These are phyloP conservation scores for Corythoichthys intestinalis DNA, from an alignment of 2,113 vertebrate species.

Conservation along the genomic window DNA sequence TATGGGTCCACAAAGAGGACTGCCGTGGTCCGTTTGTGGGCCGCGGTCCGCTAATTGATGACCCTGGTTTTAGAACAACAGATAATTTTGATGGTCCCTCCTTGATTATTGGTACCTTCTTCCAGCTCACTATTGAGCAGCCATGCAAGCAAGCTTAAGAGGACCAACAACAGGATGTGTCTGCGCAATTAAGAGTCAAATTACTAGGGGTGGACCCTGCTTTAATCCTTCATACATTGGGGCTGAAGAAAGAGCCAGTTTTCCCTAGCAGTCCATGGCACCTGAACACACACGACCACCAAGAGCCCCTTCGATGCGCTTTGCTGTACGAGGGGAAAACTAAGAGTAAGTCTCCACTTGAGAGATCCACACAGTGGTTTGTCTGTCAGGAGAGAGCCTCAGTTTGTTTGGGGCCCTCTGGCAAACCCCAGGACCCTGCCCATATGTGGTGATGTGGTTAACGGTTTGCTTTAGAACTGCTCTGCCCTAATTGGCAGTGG, in stretches of 20 bases:
- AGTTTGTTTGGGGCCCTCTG: conserved; percentile 31
- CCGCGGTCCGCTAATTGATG: too few relatives aligned
- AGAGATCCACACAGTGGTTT: conserved; percentile 50
- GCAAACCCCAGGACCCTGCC: conserved; percentile 31
- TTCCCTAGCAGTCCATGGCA: conserved; percentile 46
- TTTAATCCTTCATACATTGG: conserved; percentile 43
- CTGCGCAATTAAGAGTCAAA: conserved; percentile 52
- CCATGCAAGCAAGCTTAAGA: conserved; percentile 32
- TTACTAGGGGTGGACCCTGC: conserved; percentile 34
- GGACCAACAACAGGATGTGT: conserved; percentile 39
- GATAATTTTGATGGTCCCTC: conserved; percentile 8
- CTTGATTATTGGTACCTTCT: conserved; percentile 11
- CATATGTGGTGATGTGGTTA: conserved; percentile 50
- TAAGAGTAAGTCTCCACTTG: conserved; percentile 46
- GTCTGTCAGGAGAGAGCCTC: conserved; percentile 38
- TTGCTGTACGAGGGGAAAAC: conserved; percentile 30
- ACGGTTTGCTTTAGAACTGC: conserved; percentile 14
- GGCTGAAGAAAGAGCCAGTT: conserved; percentile 54
- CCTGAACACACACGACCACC: conserved; percentile 55
- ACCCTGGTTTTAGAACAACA: not conserved
- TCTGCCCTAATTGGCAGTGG: conserved; percentile 44
- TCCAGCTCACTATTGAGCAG: conserved; percentile 22
- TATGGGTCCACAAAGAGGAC: too few relatives aligned
- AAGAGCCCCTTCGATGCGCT: conserved; percentile 32
- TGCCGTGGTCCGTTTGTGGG: too few relatives aligned